Conservation (phyloP, 2,888 invertebrate species). For the Petrolisthes cinctipes region DNA sequence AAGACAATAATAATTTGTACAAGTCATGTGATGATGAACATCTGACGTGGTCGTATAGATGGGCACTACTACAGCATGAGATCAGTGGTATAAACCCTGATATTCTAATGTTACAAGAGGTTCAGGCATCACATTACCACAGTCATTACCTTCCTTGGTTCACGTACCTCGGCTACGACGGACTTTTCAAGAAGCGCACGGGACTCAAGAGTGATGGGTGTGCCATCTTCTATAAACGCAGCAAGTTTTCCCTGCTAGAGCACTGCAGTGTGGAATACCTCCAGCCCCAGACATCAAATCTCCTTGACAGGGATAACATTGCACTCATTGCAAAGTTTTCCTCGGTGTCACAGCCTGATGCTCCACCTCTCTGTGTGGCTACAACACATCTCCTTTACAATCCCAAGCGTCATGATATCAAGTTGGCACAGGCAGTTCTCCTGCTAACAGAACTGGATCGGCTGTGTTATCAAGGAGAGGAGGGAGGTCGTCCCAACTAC, state of each 20-base stretch:
- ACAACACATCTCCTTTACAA: conserved; percentile 97
- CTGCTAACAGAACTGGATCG: conserved; percentile 87
- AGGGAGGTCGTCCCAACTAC: conserved; percentile 72
- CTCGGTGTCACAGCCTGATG: conserved; percentile 70
- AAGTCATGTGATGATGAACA: conserved; percentile 30
- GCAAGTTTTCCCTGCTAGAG: conserved; percentile 78
- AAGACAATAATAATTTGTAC: conserved; percentile 49
- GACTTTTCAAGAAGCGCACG: conserved; percentile 87
- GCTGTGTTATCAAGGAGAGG: conserved; percentile 75
- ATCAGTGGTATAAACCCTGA: conserved; percentile 75
- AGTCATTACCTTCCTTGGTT: conserved; percentile 75
- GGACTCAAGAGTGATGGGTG: conserved; percentile 88
- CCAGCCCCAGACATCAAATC: conserved; percentile 72
- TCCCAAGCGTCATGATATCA: conserved; percentile 87
- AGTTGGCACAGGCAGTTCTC: conserved; percentile 87
- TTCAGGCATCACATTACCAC: conserved; percentile 81
- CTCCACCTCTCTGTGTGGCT: conserved; percentile 76
- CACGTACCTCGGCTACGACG: conserved; percentile 75
- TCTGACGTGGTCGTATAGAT: conserved; percentile 57
- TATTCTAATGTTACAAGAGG: conserved; percentile 86
- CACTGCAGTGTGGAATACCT: conserved; percentile 80
- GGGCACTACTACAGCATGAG: conserved; percentile 71
- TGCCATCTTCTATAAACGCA: conserved; percentile 84
- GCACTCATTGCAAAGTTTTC: conserved; percentile 83
- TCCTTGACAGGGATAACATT: conserved; percentile 88